Percentiles rank a stretch among this genome's conserved stretches.
Conservation (phyloP, 1,140 invertebrate species). For the Matsumurasca onukii region DNA sequence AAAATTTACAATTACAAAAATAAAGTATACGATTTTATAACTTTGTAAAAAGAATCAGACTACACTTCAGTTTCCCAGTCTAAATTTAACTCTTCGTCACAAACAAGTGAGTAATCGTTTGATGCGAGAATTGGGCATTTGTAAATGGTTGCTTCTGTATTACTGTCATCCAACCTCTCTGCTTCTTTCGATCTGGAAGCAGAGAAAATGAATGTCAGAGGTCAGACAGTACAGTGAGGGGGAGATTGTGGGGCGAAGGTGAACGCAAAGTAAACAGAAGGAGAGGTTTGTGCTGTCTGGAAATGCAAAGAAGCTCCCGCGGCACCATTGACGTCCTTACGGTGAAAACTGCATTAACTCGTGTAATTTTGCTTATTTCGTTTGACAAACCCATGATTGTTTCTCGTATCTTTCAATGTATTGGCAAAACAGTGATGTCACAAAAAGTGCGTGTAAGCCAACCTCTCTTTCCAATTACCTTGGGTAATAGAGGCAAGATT, state of each 20-base stretch:
- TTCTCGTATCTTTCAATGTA: too few species aligned
- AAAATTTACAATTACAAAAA: background rate
- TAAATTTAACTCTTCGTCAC: constrained; percentile 21
- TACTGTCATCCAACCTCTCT: constrained; percentile 38
- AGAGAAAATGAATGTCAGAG: constrained; percentile 38
- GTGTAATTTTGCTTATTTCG: too few species aligned
- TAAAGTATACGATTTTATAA: background rate
- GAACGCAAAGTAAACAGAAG: too few species aligned
- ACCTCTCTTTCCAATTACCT: too few species aligned
- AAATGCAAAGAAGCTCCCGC: too few species aligned
- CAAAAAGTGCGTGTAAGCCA: too few species aligned
- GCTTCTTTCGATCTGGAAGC: constrained; percentile 41
- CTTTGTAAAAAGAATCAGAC: background rate
- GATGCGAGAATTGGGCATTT: constrained; percentile 29
- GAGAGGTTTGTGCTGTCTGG: too few species aligned
- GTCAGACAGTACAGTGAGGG: background rate
- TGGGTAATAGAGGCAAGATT: too few species aligned
- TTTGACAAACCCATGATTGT: too few species aligned
- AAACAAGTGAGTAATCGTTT: constrained; percentile 31
- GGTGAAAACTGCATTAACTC: too few species aligned
- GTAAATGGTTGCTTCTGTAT: constrained; percentile 30
- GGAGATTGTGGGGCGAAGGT: background rate
- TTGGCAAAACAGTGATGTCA: too few species aligned
- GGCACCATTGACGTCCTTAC: too few species aligned
- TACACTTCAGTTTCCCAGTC: constrained; percentile 32